A percentile compares a stretch with the other conserved stretches of the same genome.
These are phyloP conservation scores for Caranx ignobilis DNA, from an alignment of 2,113 vertebrate species.

Conservation along the genomic window DNA sequence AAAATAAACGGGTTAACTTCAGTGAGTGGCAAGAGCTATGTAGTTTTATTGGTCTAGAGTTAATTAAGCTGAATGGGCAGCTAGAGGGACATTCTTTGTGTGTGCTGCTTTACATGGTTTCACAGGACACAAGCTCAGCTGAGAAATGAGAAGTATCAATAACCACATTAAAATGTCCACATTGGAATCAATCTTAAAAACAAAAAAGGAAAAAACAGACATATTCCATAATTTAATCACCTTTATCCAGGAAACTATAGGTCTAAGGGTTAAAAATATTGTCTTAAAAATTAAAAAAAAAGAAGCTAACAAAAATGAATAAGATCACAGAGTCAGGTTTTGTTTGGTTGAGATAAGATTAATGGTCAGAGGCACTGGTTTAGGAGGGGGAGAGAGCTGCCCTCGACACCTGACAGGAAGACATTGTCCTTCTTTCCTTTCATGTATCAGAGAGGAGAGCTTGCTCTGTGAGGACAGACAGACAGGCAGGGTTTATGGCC, in stretches of 20 bases:
- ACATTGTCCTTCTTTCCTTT: conserved; percentile 34
- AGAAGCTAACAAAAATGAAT: conserved; percentile 25
- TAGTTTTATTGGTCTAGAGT: conserved; percentile 81
- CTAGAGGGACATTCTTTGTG: conserved; percentile 69
- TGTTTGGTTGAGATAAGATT: conserved; percentile 59
- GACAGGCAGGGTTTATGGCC: conserved; percentile 41
- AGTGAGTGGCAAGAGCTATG: conserved; percentile 63
- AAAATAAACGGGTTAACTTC: conserved; percentile 44
- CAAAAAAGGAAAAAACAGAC: conserved; percentile 35
- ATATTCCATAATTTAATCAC: conserved; percentile 66
- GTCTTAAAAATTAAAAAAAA: conserved; percentile 63
- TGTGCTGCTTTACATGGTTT: conserved; percentile 66
- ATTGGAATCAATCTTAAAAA: conserved; percentile 60
- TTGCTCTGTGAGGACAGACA: conserved; percentile 44
- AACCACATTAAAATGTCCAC: conserved; percentile 66
- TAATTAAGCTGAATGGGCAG: conserved; percentile 71
- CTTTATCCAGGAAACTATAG: conserved; percentile 52
- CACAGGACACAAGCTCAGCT: conserved; percentile 57
- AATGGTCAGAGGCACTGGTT: conserved; percentile 79
- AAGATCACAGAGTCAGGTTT: conserved; percentile 71
- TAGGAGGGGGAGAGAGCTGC: conserved; percentile 27
- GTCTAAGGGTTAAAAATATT: conserved; percentile 72
- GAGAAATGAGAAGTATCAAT: conserved; percentile 47
- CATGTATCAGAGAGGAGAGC: conserved; percentile 32
- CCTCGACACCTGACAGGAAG: conserved; percentile 27